A percentile compares a stretch with the other conserved stretches of the same genome.
These are phyloP conservation scores for Clavelina lepadiformis DNA, from an alignment of 23 tunicate species.

Conservation along the genomic window DNA sequence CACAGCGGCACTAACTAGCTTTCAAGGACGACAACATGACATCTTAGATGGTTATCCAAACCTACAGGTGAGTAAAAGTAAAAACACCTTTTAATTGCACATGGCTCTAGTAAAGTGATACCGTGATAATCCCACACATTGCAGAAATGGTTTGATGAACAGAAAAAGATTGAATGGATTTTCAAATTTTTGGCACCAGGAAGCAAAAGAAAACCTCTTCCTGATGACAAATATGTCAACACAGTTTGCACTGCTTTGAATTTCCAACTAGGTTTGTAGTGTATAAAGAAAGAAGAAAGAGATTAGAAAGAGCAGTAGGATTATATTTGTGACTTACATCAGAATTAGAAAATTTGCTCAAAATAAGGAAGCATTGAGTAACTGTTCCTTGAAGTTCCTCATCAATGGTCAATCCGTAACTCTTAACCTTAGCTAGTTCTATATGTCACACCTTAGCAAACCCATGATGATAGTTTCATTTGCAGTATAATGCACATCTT, in stretches of 20 bases:
- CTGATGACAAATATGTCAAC: slow-evolving; percentile 11
- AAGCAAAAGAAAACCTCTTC: slow-evolving; percentile 18
- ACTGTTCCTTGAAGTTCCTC: too few species aligned
- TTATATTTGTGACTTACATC: too few species aligned
- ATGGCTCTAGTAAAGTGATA: background rate
- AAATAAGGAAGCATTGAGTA: too few species aligned
- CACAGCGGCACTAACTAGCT: background rate
- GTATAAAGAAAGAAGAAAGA: too few species aligned
- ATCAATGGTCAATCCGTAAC: too few species aligned
- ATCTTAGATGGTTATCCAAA: slow-evolving; percentile 6
- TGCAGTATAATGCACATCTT: too few species aligned
- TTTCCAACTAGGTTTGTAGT: too few species aligned
- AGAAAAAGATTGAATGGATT: slow-evolving; percentile 6
- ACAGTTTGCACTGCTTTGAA: background rate
- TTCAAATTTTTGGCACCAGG: slow-evolving; percentile 10
- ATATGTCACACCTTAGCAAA: too few species aligned
- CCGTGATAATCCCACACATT: background rate
- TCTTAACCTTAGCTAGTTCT: too few species aligned
- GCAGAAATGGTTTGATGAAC: slow-evolving; percentile 20
- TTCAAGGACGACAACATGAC: slow-evolving; percentile 1
- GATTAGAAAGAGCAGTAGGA: too few species aligned
- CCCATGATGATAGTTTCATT: too few species aligned
- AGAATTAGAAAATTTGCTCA: too few species aligned
- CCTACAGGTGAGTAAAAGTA: background rate
- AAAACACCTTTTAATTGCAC: background rate